These are phyloP conservation scores for Thyatira batis DNA, from an alignment of 2,888 invertebrate species.

Conservation along the genomic window DNA sequence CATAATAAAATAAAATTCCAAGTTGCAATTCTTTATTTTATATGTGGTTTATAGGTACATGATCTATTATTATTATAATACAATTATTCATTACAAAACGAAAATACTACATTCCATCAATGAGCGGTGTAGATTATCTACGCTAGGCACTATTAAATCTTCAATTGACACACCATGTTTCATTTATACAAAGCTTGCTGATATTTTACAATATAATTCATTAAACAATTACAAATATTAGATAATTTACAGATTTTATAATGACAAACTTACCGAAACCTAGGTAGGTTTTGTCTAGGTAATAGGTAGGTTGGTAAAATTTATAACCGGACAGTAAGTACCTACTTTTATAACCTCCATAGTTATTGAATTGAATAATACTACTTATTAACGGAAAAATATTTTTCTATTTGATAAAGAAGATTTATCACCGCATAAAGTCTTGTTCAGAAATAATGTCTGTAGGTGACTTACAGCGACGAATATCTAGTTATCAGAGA, in stretches of 20 bases:
- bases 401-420: too few relatives aligned
- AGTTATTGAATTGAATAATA: too few relatives aligned
- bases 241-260: neutral
- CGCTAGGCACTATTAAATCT: slow-evolving; percentile 77
- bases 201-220: neutral
- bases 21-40: slow-evolving; percentile 49
- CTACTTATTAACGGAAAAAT: too few relatives aligned
- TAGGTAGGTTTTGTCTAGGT: too few relatives aligned
- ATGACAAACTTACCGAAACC: neutral
- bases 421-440: too few relatives aligned
- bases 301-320: too few relatives aligned
- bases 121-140: slow-evolving; percentile 59
- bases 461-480: too few relatives aligned
- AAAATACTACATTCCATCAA: slow-evolving; percentile 43
- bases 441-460: too few relatives aligned
- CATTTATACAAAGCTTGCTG: slow-evolving; percentile 19
- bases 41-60: slow-evolving; percentile 46
- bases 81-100: slow-evolving; percentile 14
- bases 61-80: slow-evolving; percentile 26
- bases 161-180: slow-evolving; percentile 75
- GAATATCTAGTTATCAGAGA: too few relatives aligned
- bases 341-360: too few relatives aligned
- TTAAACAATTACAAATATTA: neutral
- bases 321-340: too few relatives aligned
- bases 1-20: neutral